These are phyloP conservation scores for Campopleginae sp. DNA, from an alignment of 2,888 invertebrate species.

Conservation along the genomic window DNA sequence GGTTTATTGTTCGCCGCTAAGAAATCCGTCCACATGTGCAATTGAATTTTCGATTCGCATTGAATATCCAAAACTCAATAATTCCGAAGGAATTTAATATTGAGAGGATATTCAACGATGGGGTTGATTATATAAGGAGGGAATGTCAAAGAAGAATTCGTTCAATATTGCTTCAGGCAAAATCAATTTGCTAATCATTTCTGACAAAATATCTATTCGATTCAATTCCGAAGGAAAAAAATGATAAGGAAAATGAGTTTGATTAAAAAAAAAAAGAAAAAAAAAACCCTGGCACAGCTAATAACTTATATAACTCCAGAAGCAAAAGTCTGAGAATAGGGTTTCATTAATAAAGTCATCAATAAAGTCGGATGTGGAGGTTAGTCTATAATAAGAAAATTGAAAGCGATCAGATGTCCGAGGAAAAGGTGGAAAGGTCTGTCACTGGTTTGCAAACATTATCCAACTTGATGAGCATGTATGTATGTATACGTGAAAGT, in stretches of 20 bases:
- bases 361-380: slow-evolving; percentile 17
- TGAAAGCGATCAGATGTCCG: background rate
- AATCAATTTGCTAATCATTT: background rate
- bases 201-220: background rate
- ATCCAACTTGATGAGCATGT: background rate
- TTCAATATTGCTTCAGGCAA: background rate
- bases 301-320: background rate
- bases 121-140: background rate
- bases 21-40: background rate
- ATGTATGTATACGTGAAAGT: background rate
- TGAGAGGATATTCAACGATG: slow-evolving; percentile 17
- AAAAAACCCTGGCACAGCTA: too few species aligned
- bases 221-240: background rate
- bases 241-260: too few species aligned
- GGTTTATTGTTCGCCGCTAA: background rate
- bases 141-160: background rate
- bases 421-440: slow-evolving; percentile 25
- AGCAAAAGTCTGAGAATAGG: background rate
- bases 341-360: slow-evolving; percentile 31
- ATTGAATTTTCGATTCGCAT: slow-evolving; percentile 8
- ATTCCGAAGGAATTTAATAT: slow-evolving; percentile 25
- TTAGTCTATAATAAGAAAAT: slow-evolving; percentile 42
- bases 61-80: background rate
- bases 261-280: too few species aligned
- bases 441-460: slow-evolving; percentile 2